phyloP scores from a whole-genome alignment of 2,888 invertebrate genomes.

The Limnephilus lunatus region DNA sequence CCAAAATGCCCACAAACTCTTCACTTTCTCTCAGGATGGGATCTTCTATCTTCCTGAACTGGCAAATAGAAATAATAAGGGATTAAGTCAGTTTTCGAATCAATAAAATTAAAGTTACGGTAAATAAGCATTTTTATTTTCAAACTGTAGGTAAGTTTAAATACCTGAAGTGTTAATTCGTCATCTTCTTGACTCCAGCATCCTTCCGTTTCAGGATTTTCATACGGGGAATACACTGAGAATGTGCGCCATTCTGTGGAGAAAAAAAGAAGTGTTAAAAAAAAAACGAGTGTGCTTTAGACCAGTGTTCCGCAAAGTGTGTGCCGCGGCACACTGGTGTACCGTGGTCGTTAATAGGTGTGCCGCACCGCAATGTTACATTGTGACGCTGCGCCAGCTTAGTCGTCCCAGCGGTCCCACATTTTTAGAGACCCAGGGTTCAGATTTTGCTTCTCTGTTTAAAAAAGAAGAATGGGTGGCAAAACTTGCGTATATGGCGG shows the following conservation, averaged over 20 bases:
- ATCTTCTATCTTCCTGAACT: slow-evolving; percentile 13
- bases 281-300: too few species aligned
- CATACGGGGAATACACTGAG: slow-evolving; percentile 72
- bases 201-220: slow-evolving; percentile 81
- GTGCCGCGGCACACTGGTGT: too few species aligned
- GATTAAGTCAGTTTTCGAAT: neutral
- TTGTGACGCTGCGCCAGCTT: too few species aligned
- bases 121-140: neutral
- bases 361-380: too few species aligned
- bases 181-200: slow-evolving; percentile 98
- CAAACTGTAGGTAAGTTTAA: neutral
- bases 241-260: slow-evolving; percentile 77
- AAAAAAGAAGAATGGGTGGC: too few species aligned
- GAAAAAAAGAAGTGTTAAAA: neutral
- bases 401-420: too few species aligned
- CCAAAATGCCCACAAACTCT: neutral
- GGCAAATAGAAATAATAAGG: neutral
- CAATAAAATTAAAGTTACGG: neutral
- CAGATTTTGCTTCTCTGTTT: too few species aligned
- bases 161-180: slow-evolving; percentile 89
- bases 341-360: too few species aligned
- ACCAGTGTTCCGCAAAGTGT: too few species aligned
- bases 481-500: too few species aligned
- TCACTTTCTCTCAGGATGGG: neutral
- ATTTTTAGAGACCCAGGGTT: too few species aligned